Conservation (phyloP, 2,888 invertebrate genomes). For the Microchrysa polita region DNA sequence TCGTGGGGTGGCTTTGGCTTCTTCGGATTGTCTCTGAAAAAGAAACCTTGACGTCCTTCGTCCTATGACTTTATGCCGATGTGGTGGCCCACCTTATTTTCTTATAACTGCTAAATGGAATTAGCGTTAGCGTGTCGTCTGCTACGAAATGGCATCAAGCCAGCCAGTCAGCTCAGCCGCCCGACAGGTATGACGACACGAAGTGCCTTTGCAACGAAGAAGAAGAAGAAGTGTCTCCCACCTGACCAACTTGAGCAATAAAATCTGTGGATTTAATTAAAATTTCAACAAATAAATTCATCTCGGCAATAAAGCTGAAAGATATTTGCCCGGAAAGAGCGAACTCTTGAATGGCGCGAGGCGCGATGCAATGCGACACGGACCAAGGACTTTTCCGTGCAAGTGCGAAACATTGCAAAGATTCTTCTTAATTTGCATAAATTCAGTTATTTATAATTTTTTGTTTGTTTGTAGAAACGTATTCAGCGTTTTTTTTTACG, state of each 20-base stretch:
- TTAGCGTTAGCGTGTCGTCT: slow-evolving; percentile 28
- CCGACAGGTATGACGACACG: neutral
- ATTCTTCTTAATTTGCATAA: slow-evolving; percentile 48
- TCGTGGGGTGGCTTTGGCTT: neutral
- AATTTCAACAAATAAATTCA: slow-evolving; percentile 51
- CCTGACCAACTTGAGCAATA: slow-evolving; percentile 47
- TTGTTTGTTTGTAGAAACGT: slow-evolving; percentile 33
- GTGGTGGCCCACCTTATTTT: neutral
- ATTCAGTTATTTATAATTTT: slow-evolving; percentile 45
- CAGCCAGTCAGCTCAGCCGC: too few relatives aligned
- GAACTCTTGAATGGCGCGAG: neutral
- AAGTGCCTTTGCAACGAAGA: neutral
- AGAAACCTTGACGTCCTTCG: neutral
- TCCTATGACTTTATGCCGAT: slow-evolving; percentile 8
- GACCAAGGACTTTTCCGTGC: slow-evolving; percentile 40
- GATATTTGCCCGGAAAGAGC: slow-evolving; percentile 41
- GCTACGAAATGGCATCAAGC: neutral
- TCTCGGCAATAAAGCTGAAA: slow-evolving; percentile 45
- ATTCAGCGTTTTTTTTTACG: slow-evolving; percentile 20
- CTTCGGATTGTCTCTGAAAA: neutral
- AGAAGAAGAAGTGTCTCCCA: too few relatives aligned
- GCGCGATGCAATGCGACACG: slow-evolving; percentile 15
- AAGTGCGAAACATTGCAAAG: slow-evolving; percentile 13
- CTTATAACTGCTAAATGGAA: slow-evolving; percentile 30
- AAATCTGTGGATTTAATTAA: slow-evolving; percentile 49